Conservation (phyloP, 2,113 vertebrate species). For the Coreoperca whiteheadi region DNA sequence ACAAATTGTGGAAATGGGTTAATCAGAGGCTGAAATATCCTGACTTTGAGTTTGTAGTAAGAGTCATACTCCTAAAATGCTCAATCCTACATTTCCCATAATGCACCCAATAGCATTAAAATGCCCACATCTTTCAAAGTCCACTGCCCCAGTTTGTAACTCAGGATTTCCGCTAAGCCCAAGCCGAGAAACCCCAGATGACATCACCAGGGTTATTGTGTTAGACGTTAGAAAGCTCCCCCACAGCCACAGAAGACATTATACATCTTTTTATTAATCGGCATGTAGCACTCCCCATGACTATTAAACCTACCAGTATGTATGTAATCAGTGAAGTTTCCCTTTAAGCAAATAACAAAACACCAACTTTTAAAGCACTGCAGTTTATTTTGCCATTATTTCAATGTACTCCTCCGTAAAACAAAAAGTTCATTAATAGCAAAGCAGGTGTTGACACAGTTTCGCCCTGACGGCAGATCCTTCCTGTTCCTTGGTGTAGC, state of each 20-base stretch:
- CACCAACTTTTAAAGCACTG: background rate
- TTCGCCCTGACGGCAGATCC: background rate
- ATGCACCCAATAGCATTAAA: background rate
- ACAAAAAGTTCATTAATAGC: background rate
- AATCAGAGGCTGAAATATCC: background rate
- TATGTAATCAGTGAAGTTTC: background rate
- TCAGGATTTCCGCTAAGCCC: background rate
- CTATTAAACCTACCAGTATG: background rate
- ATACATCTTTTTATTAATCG: background rate
- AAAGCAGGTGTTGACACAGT: conserved; percentile 11
- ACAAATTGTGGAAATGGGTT: background rate
- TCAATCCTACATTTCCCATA: background rate
- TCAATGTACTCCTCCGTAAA: background rate
- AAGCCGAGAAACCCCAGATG: background rate
- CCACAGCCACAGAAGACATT: background rate
- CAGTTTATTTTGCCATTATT: background rate
- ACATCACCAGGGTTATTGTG: background rate
- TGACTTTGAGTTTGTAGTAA: background rate
- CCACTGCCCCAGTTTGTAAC: background rate
- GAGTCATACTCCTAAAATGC: background rate
- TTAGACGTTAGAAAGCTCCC: background rate
- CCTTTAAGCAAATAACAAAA: background rate
- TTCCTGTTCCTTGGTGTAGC: conserved; percentile 9
- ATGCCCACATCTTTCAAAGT: background rate
- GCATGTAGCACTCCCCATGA: background rate